Evolutionary conservation across 2,797 vertebrate genomes (phyloP), one percentile per base, ranked within the genome.

Genomic region (Cryptoblepharus egeriae): DNA sequence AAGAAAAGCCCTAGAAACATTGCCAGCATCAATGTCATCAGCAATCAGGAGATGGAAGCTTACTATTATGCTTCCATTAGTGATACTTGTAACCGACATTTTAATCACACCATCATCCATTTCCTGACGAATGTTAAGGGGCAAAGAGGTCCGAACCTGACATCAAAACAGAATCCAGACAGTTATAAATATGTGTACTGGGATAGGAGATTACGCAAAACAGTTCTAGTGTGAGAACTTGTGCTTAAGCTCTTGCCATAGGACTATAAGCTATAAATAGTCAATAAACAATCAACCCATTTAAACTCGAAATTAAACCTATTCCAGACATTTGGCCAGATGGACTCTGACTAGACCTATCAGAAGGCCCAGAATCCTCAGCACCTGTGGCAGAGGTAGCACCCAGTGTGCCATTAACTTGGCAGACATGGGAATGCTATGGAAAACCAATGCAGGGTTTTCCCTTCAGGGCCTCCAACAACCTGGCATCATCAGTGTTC

Each of bases 1-100:
- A 11, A 93, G 85, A 81, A 98, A 86, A 0, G 63, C 77, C 0
- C 15, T 57, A 11, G 96, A 94, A 85, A 96, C 89, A 0, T 87
- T 88, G 5, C 0, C 55, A 77, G 94, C 90, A 55, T 95, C 92
- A 93, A 91, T 49, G 52, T 74, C 91, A 12, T 89, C 84, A 5
- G 77, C 80, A 65, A 96, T 81, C 86, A 95, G 81, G 35, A 98
- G 32, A 79, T 15, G 79, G 71, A 98, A 97, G 68, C 90, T 91
- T 52, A 97, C 94, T 69, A 97, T 90, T 0, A 97, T 86, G 1
- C 97, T 98, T 74, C 97, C 97, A 0, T 72, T 89, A 71, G 89
- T 89, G 67, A 98, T 80, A 60, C 89, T 30, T 0, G 1, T 95
- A 87, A 98, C 85, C 85, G 94, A 71, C 42, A 98, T 83, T 75